Evolutionary conservation across 2,797 vertebrate genomes (phyloP).

Genomic region (Otolemur crassicaudatus): DNA sequence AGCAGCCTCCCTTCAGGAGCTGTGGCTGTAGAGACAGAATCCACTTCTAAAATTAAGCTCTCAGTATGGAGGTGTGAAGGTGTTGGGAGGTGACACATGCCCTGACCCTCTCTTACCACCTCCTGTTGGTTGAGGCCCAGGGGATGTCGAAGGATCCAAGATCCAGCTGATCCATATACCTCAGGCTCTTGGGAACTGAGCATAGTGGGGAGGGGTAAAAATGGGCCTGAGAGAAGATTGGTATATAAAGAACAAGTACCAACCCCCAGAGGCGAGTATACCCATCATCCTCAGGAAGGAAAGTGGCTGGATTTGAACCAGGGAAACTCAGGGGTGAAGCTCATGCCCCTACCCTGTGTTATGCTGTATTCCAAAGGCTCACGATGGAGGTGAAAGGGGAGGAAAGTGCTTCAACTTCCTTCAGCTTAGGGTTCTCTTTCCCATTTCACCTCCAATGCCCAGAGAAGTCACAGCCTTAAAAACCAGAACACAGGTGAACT

Average conservation of each 20-base stretch:
- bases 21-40: neutral
- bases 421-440: neutral
- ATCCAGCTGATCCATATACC: neutral
- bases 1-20: neutral
- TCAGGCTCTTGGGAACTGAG: neutral
- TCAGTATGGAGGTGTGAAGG: neutral
- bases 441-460: neutral
- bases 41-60: neutral
- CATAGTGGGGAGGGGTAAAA: neutral
- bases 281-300: too few relatives aligned
- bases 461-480: neutral
- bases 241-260: neutral
- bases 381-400: neutral
- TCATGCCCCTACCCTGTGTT: rapidly evolving
- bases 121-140: neutral
- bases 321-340: neutral
- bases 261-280: neutral
- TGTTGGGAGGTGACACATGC: neutral
- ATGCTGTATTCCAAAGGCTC: neutral
- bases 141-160: neutral
- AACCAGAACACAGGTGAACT: neutral
- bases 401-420: neutral
- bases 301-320: neutral
- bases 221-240: neutral
- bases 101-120: neutral